Conservation (phyloP, 2,113 vertebrate species). For the Lophura nycthemera region DNA sequence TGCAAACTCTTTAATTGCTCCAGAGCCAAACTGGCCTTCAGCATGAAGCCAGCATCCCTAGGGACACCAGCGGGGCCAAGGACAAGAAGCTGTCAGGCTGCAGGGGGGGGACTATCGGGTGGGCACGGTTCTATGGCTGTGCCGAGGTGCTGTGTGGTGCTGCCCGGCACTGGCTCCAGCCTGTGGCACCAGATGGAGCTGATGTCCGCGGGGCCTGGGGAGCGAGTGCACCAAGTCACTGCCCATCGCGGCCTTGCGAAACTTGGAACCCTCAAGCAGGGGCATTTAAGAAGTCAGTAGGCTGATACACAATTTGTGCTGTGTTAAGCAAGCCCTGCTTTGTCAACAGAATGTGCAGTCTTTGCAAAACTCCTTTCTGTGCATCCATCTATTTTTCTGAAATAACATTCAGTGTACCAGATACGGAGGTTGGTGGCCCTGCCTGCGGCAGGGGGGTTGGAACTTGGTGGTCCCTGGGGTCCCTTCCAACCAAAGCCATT, state of each 20-base stretch:
- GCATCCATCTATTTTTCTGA: not conserved
- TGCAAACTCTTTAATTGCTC: rapidly evolving
- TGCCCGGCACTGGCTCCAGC: not conserved
- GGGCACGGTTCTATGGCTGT: not conserved
- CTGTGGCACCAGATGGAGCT: not conserved
- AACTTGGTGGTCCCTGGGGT: no score
- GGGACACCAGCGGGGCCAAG: not conserved
- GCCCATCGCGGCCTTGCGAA: rapidly evolving
- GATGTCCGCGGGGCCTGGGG: no score
- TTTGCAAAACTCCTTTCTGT: not conserved
- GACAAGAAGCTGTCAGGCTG: not conserved
- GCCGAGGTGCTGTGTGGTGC: not conserved
- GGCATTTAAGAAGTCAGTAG: not conserved
- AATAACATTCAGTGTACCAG: not conserved
- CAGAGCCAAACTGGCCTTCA: not conserved
- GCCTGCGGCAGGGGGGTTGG: no score
- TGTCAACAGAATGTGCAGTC: not conserved
- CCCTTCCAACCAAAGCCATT: no score
- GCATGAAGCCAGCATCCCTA: not conserved
- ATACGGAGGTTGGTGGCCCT: no score
- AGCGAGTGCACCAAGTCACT: no score
- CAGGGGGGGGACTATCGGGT: rapidly evolving
- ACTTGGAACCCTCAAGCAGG: no score
- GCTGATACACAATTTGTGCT: rapidly evolving
- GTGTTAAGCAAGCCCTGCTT: not conserved